Conservation (phyloP, 2,888 invertebrate species). For the Nymphalis polychloros region DNA sequence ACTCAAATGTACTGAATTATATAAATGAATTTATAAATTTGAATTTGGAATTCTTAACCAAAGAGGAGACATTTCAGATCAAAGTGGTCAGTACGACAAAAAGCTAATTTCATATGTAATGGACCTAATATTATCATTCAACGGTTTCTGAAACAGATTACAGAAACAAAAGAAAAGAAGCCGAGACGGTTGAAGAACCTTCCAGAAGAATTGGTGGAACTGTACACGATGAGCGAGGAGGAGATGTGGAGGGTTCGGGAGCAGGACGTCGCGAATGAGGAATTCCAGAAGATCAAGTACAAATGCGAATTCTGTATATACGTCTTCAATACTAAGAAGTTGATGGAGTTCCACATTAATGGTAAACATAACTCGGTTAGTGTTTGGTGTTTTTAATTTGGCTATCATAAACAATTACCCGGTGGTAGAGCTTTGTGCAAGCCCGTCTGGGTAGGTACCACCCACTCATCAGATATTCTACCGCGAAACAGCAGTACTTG, state of each 20-base stretch:
- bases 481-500: no score
- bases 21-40: no score
- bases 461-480: no score
- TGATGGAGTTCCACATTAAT: constrained; percentile 56
- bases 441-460: no score
- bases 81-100: no score
- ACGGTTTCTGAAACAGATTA: background rate
- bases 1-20: no score
- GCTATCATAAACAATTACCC: no score
- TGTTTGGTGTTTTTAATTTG: background rate
- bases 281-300: constrained; percentile 54
- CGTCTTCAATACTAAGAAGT: constrained; percentile 57
- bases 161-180: constrained; percentile 20
- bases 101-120: no score
- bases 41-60: no score
- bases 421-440: no score
- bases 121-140: no score
- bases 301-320: constrained; percentile 60
- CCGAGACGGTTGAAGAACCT: constrained; percentile 53
- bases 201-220: constrained; percentile 57
- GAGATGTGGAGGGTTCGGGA: constrained; percentile 61
- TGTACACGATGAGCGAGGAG: constrained; percentile 58
- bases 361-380: constrained; percentile 64
- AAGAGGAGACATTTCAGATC: no score
- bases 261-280: constrained; percentile 51